Conservation (phyloP, 2,888 invertebrate species). For the Alviniconcha strummeri region DNA sequence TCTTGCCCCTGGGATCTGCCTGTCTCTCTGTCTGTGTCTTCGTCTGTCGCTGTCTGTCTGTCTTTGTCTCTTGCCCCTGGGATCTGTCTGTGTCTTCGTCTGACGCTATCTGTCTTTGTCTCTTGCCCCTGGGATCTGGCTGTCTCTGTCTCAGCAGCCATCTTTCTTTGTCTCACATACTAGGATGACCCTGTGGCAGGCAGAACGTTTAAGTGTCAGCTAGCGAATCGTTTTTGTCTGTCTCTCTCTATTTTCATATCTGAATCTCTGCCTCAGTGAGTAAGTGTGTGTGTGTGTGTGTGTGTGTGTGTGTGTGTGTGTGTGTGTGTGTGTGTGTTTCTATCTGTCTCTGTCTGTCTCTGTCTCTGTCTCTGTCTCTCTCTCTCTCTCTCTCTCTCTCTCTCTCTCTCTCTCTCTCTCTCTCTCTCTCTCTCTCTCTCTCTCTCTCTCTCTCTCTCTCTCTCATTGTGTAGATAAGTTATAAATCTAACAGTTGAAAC, state of each 20-base stretch:
- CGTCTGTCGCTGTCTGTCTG: no score
- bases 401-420: conserved; percentile 17
- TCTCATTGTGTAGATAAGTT: background rate
- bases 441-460: conserved; percentile 7
- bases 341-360: background rate
- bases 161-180: background rate
- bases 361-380: background rate
- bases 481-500: background rate
- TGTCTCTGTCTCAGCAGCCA: background rate
- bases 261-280: background rate
- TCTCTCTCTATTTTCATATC: conserved; percentile 1
- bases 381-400: conserved; percentile 10
- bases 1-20: no score
- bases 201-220: background rate
- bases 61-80: no score
- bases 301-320: background rate
- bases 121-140: background rate
- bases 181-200: no score
- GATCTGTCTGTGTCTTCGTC: background rate
- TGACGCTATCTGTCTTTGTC: background rate
- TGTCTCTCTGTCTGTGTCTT: background rate
- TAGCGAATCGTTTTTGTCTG: background rate
- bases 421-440: conserved; percentile 19
- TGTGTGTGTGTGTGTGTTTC: background rate
- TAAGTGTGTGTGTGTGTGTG: background rate